phyloP scores from a whole-genome alignment of 2,888 invertebrate genomes.

The Sphaeridia pumilis region DNA sequence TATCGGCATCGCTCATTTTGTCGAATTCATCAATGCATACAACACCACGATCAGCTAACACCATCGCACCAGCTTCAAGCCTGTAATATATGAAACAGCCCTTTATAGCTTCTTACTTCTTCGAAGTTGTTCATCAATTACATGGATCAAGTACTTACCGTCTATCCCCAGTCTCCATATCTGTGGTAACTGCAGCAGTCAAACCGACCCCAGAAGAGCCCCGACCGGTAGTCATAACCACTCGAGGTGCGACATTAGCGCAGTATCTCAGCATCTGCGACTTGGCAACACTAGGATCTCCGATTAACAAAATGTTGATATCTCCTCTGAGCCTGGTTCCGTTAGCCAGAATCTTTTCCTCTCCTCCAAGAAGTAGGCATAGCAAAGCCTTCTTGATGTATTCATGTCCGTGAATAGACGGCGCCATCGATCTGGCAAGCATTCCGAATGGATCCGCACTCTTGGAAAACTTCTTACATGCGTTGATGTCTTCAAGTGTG shows the following conservation, averaged over 20 bases:
- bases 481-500: slow-evolving; percentile 72
- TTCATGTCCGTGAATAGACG: slow-evolving; percentile 94
- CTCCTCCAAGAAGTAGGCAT: slow-evolving; percentile 85
- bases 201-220: slow-evolving; percentile 97
- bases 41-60: slow-evolving; percentile 94
- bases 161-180: slow-evolving; percentile 80
- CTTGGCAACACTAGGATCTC: slow-evolving; percentile 98
- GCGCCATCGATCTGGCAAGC: slow-evolving; percentile 83
- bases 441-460: slow-evolving; percentile 68
- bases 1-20: slow-evolving; percentile 97
- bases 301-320: slow-evolving; percentile 86
- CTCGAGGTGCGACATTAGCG: slow-evolving; percentile 83
- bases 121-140: neutral
- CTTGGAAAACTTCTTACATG: slow-evolving; percentile 64
- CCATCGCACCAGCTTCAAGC: slow-evolving; percentile 98
- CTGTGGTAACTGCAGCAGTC: slow-evolving; percentile 95
- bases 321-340: slow-evolving; percentile 82
- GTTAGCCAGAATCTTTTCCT: slow-evolving; percentile 83
- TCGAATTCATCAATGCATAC: slow-evolving; percentile 98
- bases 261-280: slow-evolving; percentile 92
- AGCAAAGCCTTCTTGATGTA: slow-evolving; percentile 93
- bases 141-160: slow-evolving; percentile 39
- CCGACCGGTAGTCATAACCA: slow-evolving; percentile 92
- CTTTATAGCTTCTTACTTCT: neutral
- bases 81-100: slow-evolving; percentile 41